These are phyloP conservation scores for Lota lota DNA, from an alignment of 2,113 vertebrate species.

Conservation along the genomic window DNA sequence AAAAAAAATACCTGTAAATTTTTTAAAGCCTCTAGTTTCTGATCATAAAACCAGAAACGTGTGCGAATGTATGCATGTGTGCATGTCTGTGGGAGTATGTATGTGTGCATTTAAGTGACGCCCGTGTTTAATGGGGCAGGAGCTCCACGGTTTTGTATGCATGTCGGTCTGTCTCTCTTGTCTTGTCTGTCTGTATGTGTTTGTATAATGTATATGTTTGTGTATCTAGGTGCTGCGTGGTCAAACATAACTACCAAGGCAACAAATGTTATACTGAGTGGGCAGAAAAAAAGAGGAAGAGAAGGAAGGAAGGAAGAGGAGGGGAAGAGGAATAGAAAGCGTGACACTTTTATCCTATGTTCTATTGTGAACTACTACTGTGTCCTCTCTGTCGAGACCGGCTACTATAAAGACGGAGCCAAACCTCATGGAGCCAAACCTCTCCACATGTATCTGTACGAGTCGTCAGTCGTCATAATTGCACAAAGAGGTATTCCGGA, in stretches of 20 bases:
- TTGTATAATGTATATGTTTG: conserved; percentile 22
- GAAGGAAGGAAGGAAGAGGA: conserved; percentile 36
- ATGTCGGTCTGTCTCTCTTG: background rate
- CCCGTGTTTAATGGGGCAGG: no score
- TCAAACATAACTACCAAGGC: conserved; percentile 64
- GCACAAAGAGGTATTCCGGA: conserved; percentile 74
- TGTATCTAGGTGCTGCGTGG: conserved; percentile 59
- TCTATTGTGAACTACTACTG: conserved; percentile 20
- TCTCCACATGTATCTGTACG: conserved; percentile 53
- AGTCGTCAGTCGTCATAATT: conserved; percentile 65
- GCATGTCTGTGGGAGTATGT: background rate
- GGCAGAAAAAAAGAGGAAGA: conserved; percentile 37
- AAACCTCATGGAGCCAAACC: conserved; percentile 59
- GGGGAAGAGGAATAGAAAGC: conserved; percentile 26
- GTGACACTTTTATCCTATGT: conserved; percentile 48
- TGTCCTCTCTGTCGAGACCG: conserved; percentile 37
- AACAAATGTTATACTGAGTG: conserved; percentile 55
- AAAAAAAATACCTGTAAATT: no score
- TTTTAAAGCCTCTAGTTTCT: no score
- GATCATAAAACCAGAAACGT: no score
- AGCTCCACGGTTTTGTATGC: background rate
- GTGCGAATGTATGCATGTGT: conserved; percentile 6
- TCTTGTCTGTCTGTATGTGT: conserved; percentile 37
- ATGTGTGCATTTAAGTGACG: no score
- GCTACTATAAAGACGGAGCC: conserved; percentile 65